phyloP scores from a whole-genome alignment of 2,888 invertebrate genomes.

The Sympetrum striolatum region DNA sequence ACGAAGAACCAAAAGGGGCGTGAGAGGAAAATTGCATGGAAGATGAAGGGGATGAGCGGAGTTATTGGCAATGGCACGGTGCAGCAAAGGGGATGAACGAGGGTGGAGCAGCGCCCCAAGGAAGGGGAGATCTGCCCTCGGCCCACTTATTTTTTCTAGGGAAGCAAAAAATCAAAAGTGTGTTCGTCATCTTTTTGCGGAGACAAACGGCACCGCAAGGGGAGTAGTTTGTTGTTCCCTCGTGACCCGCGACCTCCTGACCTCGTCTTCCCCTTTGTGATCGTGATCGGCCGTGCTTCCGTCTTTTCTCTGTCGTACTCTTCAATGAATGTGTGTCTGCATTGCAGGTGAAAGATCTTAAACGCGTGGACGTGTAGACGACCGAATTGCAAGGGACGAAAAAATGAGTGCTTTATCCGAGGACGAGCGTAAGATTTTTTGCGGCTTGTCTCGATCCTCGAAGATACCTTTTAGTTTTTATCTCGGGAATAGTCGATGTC shows the following conservation, averaged over 20 bases:
- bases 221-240: not conserved
- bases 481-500: too few species aligned
- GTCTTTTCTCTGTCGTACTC: constrained; percentile 9
- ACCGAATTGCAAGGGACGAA: too few species aligned
- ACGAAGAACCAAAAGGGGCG: not conserved
- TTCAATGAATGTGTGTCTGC: not conserved
- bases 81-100: not conserved
- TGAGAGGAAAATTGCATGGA: not conserved
- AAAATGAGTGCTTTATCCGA: too few species aligned
- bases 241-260: not conserved
- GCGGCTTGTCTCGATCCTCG: too few species aligned
- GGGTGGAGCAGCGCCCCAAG: not conserved
- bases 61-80: not conserved
- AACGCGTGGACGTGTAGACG: not conserved
- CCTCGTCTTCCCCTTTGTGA: not conserved
- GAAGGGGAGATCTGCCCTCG: not conserved
- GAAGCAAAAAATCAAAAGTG: not conserved
- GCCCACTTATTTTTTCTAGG: constrained; percentile 11
- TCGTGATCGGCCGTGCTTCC: not conserved
- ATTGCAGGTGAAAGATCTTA: not conserved
- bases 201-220: constrained; percentile 22
- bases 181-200: constrained; percentile 6
- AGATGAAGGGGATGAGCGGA: not conserved
- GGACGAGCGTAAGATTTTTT: too few species aligned
- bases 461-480: too few species aligned